Evolutionary conservation across 1,140 invertebrate species (phyloP).

Genomic region (Diabrotica undecimpunctata): DNA sequence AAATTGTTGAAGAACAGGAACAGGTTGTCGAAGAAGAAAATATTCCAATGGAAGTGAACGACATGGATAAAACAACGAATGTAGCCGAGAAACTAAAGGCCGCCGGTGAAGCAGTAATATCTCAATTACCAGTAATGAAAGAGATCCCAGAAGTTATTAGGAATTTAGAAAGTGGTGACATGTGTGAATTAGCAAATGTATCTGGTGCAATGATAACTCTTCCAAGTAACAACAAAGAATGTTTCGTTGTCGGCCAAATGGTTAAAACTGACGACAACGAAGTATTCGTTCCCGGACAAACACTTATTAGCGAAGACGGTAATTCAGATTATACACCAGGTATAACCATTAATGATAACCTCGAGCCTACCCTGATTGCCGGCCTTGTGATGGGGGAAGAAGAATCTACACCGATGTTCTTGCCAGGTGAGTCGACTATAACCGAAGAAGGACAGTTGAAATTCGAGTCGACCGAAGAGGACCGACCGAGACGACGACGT

Average conservation of each 20-base stretch:
- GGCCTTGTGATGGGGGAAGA: slow-evolving; percentile 44
- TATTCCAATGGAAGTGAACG: slow-evolving; percentile 50
- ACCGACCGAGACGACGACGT: slow-evolving; percentile 28
- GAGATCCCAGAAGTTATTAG: slow-evolving; percentile 61
- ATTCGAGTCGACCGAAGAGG: slow-evolving; percentile 43
- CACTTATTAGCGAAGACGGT: slow-evolving; percentile 62
- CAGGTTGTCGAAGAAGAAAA: slow-evolving; percentile 41
- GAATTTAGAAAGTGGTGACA: slow-evolving; percentile 60
- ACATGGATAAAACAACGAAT: slow-evolving; percentile 56
- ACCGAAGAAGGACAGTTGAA: slow-evolving; percentile 51
- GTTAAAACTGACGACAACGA: slow-evolving; percentile 61
- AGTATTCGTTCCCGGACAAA: slow-evolving; percentile 69
- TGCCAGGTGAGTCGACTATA: slow-evolving; percentile 58
- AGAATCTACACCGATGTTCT: slow-evolving; percentile 47
- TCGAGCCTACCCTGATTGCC: slow-evolving; percentile 63
- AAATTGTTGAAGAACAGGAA: slow-evolving; percentile 41
- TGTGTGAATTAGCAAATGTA: slow-evolving; percentile 57
- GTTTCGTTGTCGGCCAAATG: slow-evolving; percentile 58
- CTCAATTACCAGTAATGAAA: slow-evolving; percentile 58
- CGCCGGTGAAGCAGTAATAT: slow-evolving; percentile 51
- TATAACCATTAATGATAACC: slow-evolving; percentile 62
- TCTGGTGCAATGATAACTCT: slow-evolving; percentile 64
- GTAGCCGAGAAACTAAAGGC: slow-evolving; percentile 53
- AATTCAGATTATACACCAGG: slow-evolving; percentile 64
- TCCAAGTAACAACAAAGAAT: slow-evolving; percentile 50